These are phyloP conservation scores for Pilophorus perplexus DNA, from an alignment of 2,888 invertebrate genomes.

Conservation along the genomic window DNA sequence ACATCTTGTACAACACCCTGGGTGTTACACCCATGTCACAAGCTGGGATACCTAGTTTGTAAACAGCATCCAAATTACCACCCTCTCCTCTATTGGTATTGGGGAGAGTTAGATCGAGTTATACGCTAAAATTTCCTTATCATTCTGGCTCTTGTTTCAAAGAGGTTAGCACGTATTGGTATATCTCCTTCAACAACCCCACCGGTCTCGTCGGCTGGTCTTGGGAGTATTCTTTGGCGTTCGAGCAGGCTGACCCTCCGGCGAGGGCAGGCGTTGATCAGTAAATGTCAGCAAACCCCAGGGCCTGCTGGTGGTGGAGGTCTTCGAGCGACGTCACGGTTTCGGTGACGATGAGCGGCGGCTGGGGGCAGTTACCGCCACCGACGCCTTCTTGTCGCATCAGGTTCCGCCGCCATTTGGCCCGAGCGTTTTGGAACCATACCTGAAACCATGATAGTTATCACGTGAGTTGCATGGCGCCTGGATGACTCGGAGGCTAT, in stretches of 20 bases:
- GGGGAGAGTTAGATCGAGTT: background rate
- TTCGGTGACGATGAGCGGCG: slow-evolving; percentile 45
- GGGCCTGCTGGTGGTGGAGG: slow-evolving; percentile 46
- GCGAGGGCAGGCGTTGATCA: slow-evolving; percentile 38
- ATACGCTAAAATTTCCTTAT: too few species aligned
- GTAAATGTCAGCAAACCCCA: slow-evolving; percentile 47
- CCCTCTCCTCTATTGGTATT: too few species aligned
- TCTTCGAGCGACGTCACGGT: slow-evolving; percentile 45
- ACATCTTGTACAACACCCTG: too few species aligned
- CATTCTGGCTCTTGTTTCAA: slow-evolving; percentile 23
- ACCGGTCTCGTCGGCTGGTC: background rate
- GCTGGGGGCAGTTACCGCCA: slow-evolving; percentile 45
- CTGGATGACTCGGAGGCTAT: too few species aligned
- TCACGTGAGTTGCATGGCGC: too few species aligned
- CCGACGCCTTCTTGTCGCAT: slow-evolving; percentile 74
- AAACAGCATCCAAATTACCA: too few species aligned
- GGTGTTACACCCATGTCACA: too few species aligned
- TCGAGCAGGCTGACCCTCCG: slow-evolving; percentile 21
- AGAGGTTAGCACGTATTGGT: slow-evolving; percentile 18
- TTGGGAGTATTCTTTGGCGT: slow-evolving; percentile 7
- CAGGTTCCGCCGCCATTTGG: slow-evolving; percentile 94
- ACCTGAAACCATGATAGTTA: slow-evolving; percentile 62
- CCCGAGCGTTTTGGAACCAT: slow-evolving; percentile 99
- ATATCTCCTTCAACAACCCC: slow-evolving; percentile 17
- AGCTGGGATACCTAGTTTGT: too few species aligned